Base-by-base conservation (phyloP, 37 sponge, comb jelly and placozoan genomes). In the Crambe crambe region DNA sequence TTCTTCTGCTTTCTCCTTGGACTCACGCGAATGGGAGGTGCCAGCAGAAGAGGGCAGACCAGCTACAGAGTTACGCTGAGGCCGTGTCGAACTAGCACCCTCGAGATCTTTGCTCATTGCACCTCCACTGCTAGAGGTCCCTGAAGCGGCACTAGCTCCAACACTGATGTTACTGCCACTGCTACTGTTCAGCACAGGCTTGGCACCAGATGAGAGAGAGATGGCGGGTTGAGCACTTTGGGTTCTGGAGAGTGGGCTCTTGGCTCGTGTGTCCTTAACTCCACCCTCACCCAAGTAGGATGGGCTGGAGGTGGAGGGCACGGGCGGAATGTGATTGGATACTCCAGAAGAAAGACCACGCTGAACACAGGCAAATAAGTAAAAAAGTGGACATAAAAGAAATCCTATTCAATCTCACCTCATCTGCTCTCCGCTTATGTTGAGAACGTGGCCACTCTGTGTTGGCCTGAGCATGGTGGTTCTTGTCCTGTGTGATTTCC, bases 1-100 rank as follows among this genome's bases (percentile, higher is more conserved):
- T 51, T 86, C 87, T 34, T 79, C 80, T 30, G 87, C 80, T 32
- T 60, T 77, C 37, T 76, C 62, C 42, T 32, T 37, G 41, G 76
- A 61, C 22, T 58, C 60, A 37, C 44, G 58, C 27, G 43, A 25
- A 23, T 63, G 42, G 23, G 70, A 42, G 23, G 41, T 70, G 42
- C 6, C 42, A 31, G 35, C 34, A 65, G 66, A 34, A 18, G 35
- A 17, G 10, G 66, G 10, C 3, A 9, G 15, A 31, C n/a, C 17
- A 6, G 17, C 31, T 30, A 34, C 25, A 65, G 31, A 31, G 31
- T 31, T 65, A 5, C 9, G 31, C 2, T 65, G 35, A 2, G 66
- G 35, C 66, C 17, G 31, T 26, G 17, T n/a, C n/a, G n/a, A n/a
- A n/a, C n/a, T n/a, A n/a, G n/a, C n/a, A n/a, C n/a, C n/a, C n/a